phyloP scores from a whole-genome alignment of 2,888 invertebrate genomes.

The Polyommatus icarus region DNA sequence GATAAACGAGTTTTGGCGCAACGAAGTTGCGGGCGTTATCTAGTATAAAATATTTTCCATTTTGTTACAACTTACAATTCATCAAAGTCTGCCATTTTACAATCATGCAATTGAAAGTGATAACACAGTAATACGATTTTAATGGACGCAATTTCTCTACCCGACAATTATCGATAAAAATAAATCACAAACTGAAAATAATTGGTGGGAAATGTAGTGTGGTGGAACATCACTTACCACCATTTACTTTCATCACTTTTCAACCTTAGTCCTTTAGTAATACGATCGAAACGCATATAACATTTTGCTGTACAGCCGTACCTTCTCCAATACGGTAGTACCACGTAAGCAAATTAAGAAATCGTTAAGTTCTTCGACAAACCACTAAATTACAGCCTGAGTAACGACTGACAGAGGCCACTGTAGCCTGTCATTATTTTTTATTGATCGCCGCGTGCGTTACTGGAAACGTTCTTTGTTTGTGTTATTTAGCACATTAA shows the following conservation, averaged over 20 bases:
- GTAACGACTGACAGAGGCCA: constrained; percentile 12
- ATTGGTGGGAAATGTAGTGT: constrained; percentile 5
- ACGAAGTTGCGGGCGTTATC: no score
- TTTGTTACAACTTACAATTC: not conserved
- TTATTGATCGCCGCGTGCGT: constrained; percentile 31
- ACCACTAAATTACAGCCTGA: constrained; percentile 27
- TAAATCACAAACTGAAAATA: constrained; percentile 12
- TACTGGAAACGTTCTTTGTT: not conserved
- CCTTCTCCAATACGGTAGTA: not conserved
- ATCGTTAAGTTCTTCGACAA: constrained; percentile 28
- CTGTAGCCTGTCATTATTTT: constrained; percentile 21
- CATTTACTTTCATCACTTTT: not conserved
- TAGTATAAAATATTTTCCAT: not conserved
- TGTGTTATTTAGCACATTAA: not conserved
- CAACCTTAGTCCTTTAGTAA: not conserved
- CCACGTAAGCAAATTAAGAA: constrained; percentile 33
- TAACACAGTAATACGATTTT: not conserved
- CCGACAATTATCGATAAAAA: constrained; percentile 18
- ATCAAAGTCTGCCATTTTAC: not conserved
- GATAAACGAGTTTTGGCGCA: no score
- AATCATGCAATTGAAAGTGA: not conserved
- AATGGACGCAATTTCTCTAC: not conserved
- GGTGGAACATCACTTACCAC: constrained; percentile 8
- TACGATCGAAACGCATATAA: not conserved
- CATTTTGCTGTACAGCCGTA: not conserved